Base-by-base conservation (phyloP, 2,113 vertebrate species). In the Pomatostomus ruficeps region DNA sequence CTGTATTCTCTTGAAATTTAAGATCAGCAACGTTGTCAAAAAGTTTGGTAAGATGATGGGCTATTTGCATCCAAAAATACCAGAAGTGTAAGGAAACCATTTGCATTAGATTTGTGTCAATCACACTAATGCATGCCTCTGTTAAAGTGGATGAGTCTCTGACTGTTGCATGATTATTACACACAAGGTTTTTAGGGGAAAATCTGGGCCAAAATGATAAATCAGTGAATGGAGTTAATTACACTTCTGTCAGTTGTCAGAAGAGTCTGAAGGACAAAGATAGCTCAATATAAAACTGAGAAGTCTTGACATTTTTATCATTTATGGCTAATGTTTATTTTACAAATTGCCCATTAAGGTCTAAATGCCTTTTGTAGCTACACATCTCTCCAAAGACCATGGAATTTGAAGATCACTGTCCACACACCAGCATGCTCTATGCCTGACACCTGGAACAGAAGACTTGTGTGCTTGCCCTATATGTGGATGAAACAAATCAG, bases 21-120 rank as follows among this genome's bases (percentile, higher is more conserved):
- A 98, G 96, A 96, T 98, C 97, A 38, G 97, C 93, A 63, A 98
- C 85, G 75, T 97, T 99, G 96, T 98, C 97, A 79, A 98, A 98
- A 92, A 98, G 86, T 88, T 99, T 98, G 76, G 96, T 97, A 76
- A 98, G 97, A 95, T 98, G 98, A 65, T 59, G 48, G 20, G 97
- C 98, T 45, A 98, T 98, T 98, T 99, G 65, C 31, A 91, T 63
- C 6, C 66, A 88, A 78, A 95, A 40, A 25, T 33, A 49, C 13
- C 29, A 94, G 36, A 93, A 43, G 9, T 33, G 28, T 40, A 75
- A 79, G n/a, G 35, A 93, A 79, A 33, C 4, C 2, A 36, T n/a
- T 52, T 72, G 45, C 5, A 8, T 49, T 20, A 35, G 28, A 40
- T 61, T 68, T 70, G 28, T 57, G 38, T 28, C n/a, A 70, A 17